A percentile compares a stretch with the other conserved stretches of the same genome.
phyloP scores from a whole-genome alignment of 2,888 invertebrate species.

The Pammene fasciana region DNA sequence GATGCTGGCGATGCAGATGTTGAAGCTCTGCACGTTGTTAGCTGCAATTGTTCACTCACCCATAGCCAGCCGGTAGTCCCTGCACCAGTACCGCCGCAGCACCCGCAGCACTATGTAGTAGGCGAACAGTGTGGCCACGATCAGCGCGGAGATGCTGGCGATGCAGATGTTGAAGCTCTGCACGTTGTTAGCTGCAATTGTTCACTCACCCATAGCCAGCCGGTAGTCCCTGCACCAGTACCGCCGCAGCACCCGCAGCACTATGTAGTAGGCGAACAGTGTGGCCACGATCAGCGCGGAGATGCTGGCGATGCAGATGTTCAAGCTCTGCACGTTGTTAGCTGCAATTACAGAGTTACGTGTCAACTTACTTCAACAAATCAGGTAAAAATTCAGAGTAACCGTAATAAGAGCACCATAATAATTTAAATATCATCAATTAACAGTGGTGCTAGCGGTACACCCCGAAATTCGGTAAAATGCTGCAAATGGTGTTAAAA shows the following conservation, averaged over 20 bases:
- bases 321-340: conserved; percentile 63
- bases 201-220: conserved; percentile 30
- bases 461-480: too few relatives aligned
- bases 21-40: too few relatives aligned
- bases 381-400: too few relatives aligned
- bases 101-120: conserved; percentile 68
- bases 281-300: conserved; percentile 70
- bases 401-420: too few relatives aligned
- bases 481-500: too few relatives aligned
- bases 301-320: conserved; percentile 75
- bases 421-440: too few relatives aligned
- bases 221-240: conserved; percentile 71
- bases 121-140: conserved; percentile 70
- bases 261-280: conserved; percentile 72
- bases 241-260: conserved; percentile 60
- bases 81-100: conserved; percentile 69
- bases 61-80: conserved; percentile 55
- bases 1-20: conserved; percentile 75
- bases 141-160: conserved; percentile 70
- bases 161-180: conserved; percentile 72
- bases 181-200: conserved; percentile 58
- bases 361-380: too few relatives aligned
- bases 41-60: conserved; percentile 16
- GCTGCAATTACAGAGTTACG: conserved; percentile 48
- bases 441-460: too few relatives aligned